Percentiles rank a stretch among this genome's conserved stretches.
Evolutionary conservation across 2,113 vertebrate genomes (phyloP).

Genomic region (Periophthalmodon schlosseri): DNA sequence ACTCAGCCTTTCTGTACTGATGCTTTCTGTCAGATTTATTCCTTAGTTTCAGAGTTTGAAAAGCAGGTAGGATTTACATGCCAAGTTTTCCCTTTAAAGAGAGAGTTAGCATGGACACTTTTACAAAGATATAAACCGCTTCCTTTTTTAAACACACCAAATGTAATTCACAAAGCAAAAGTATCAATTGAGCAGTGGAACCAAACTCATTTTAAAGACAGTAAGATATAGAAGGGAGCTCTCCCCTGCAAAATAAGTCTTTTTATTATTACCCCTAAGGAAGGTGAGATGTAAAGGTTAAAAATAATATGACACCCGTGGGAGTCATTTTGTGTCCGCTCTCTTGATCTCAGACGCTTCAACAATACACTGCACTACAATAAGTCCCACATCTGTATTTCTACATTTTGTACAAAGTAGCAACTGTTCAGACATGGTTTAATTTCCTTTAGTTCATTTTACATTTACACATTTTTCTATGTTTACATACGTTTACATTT

Average conservation of each 20-base stretch:
- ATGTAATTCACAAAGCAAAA: neutral
- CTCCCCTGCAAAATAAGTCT: slow-evolving; percentile 17
- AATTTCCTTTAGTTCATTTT: neutral
- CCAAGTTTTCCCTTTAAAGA: slow-evolving; percentile 5
- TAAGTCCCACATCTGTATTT: neutral
- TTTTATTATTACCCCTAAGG: slow-evolving; percentile 33
- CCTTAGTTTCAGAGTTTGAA: slow-evolving; percentile 9
- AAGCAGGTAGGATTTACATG: slow-evolving; percentile 17
- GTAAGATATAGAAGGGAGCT: slow-evolving; percentile 1
- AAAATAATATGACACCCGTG: slow-evolving; percentile 32
- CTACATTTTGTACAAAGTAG: neutral
- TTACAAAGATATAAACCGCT: neutral
- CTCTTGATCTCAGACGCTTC: slow-evolving; percentile 45
- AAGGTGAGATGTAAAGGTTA: slow-evolving; percentile 41
- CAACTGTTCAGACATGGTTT: neutral
- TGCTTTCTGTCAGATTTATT: slow-evolving; percentile 37
- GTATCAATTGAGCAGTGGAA: neutral
- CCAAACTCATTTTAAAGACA: neutral
- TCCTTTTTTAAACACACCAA: neutral
- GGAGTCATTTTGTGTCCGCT: slow-evolving; percentile 16
- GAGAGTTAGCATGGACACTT: slow-evolving; percentile 19
- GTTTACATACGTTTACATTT: neutral
- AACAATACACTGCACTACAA: neutral
- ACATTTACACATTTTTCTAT: neutral
- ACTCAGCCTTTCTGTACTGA: slow-evolving; percentile 55